Evolutionary conservation across 2,113 vertebrate genomes (phyloP).

Genomic region (Megaceryle maxima): DNA sequence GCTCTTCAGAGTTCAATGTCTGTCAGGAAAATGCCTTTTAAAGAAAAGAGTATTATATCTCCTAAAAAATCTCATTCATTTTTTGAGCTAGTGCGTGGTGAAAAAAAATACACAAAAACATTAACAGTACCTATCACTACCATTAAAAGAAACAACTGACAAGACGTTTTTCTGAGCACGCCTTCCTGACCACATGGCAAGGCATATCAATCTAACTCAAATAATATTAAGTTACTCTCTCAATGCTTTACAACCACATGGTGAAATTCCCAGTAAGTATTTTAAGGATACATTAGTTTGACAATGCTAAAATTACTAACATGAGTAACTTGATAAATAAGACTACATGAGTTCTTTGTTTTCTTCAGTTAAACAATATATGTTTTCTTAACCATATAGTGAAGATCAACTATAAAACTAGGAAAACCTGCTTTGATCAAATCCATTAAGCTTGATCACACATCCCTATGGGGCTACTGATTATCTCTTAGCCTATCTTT

Average conservation of each 20-base stretch:
- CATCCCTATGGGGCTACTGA: constrained; percentile 2
- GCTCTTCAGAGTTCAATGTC: background rate
- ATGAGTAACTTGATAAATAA: background rate
- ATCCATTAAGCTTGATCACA: constrained; percentile 2
- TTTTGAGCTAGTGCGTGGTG: background rate
- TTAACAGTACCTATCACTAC: background rate
- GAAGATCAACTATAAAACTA: background rate
- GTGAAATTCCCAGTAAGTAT: background rate
- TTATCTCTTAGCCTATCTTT: constrained; percentile 22
- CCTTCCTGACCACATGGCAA: background rate
- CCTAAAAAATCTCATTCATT: background rate
- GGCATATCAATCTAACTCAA: background rate
- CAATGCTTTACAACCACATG: background rate
- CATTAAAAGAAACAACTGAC: background rate
- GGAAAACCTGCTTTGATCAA: background rate
- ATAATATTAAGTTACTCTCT: background rate
- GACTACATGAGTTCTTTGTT: background rate
- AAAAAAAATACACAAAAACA: background rate
- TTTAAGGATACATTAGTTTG: background rate
- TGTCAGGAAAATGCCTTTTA: background rate
- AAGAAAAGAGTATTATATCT: background rate
- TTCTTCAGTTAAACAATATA: background rate
- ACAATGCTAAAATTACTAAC: background rate
- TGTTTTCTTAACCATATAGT: background rate
- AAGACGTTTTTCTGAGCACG: background rate